Evolutionary conservation across 2,888 invertebrate species (phyloP), one percentile per base, ranked within the genome.

Genomic region (Pseudoips prasinana): DNA sequence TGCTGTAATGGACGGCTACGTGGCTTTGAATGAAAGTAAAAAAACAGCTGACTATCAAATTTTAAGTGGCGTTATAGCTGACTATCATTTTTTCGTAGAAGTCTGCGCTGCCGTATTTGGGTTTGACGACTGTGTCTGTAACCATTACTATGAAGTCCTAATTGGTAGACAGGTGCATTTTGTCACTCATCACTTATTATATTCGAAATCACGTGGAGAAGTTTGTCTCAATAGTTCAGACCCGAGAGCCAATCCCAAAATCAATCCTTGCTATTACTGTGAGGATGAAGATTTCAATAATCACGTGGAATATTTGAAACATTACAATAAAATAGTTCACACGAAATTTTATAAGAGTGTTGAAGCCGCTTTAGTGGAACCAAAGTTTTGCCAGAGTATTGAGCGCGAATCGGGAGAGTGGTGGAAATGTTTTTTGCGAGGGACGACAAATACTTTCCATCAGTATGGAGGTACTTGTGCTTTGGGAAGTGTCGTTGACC

Each of bases 401-500:
- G 22, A 35, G 31, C 85, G 87, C 6, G 27, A n/a, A 7, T 24
- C 27, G 0, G 91, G 91, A 54, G 90, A 91, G 7, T 93, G 92
- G 58, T 92, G 92, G 92, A 91, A 91, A 40, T 93, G 93, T 56
- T 88, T 91, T 24, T 76, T 91, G 1, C 67, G 0, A 7, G 45
- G 29, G 8, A 44, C 44, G 44, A 0, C 7, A 0, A 10, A 24
- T 4, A 44, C 39, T 10, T 11, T 35, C 22, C 24, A 46, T 91
- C 19, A 92, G 93, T 60, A 85, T 90, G 33, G 90, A 91, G 0
- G 89, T 0, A 93, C 94, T 0, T 91, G 92, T 36, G 92, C 93
- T 63, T 93, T 94, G 94, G 94, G 94, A 0, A 90, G 92, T 0
- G 94, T 94, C 0, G 92, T 94, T 0, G 92, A 92, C 71, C 85